phyloP scores from a whole-genome alignment of 2,888 invertebrate genomes.

The Aethes cnicana region DNA sequence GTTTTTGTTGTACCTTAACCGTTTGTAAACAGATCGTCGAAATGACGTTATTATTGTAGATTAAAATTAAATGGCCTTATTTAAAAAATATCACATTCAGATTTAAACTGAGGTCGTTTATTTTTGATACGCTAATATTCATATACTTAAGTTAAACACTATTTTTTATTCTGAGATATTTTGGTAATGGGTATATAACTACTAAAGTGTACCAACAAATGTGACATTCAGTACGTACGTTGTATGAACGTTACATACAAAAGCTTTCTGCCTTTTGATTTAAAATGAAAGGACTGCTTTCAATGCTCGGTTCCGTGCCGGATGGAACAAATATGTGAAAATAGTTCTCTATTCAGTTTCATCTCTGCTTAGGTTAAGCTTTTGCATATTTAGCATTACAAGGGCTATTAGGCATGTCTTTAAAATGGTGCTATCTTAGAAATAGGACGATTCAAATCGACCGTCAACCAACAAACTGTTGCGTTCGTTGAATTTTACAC shows the following conservation, averaged over 20 bases:
- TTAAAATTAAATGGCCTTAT: no score
- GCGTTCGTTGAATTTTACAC: no score
- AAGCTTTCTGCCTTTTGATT: conserved; percentile 23
- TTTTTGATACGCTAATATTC: background rate
- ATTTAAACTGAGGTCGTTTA: background rate
- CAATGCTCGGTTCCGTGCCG: conserved; percentile 3
- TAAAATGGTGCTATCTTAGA: background rate
- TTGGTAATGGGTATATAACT: background rate
- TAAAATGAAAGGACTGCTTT: conserved; percentile 22
- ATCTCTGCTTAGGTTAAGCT: conserved; percentile 21
- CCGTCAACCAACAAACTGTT: no score
- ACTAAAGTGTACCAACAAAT: background rate
- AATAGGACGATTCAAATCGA: no score
- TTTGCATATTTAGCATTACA: conserved; percentile 12
- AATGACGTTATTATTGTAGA: background rate
- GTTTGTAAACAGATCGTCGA: background rate
- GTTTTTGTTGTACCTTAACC: no score
- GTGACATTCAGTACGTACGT: conserved; percentile 1
- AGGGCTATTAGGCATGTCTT: background rate
- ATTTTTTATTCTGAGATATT: background rate
- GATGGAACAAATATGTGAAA: conserved; percentile 9
- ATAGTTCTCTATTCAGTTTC: no score
- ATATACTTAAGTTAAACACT: background rate
- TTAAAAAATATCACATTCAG: no score
- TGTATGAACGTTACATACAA: conserved; percentile 18